Evolutionary conservation across 2,113 vertebrate genomes (phyloP), one percentile per base, ranked within the genome.

Genomic region (Grallaria varia): DNA sequence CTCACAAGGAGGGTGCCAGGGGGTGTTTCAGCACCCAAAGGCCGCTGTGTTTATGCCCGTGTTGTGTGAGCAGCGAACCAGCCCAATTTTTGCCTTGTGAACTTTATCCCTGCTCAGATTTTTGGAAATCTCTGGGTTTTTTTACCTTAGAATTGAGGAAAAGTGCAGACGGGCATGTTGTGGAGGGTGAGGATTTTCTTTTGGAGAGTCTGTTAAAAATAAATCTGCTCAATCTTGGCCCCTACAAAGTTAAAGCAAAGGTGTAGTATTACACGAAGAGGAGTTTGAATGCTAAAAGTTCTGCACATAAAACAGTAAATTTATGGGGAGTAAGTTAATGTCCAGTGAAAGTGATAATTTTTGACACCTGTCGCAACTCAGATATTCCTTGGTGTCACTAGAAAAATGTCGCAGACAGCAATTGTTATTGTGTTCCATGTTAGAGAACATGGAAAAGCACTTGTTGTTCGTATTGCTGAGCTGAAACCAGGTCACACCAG

Each of bases 271-370:
- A 16, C 9, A 6, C 0, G 0, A 27, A 40, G 30, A 23, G n/a
- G 17, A 11, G 19, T 80, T 53, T 7, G 45, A 27, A 9, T 21
- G 22, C 5, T 17, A 12, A 11, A 0, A 37, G 12, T 52, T 86
- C 11, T 62, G 44, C 25, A 1, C 67, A 1, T 40, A 31, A 62
- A 78, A 20, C 10, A 0, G 1, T 2, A 2, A 1, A 44, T 82
- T 86, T 49, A 5, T 28, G 58, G 28, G 21, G 3, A 62, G 6
- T 5, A 8, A 21, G 16, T 4, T 11, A 3, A 17, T 0, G 2
- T 12, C 9, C 23, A 8, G 44, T 24, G 25, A 13, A 72, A 75
- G 14, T 6, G 30, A 3, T 23, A 1, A 2, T n/a, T 84, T 71
- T 47, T 25, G 59, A 2, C 23, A 18, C 28, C 59, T 90, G 39